Evolutionary conservation across 2,113 vertebrate species (phyloP), one percentile per base, ranked within the genome.

Genomic region (Laterallus jamaicensis): DNA sequence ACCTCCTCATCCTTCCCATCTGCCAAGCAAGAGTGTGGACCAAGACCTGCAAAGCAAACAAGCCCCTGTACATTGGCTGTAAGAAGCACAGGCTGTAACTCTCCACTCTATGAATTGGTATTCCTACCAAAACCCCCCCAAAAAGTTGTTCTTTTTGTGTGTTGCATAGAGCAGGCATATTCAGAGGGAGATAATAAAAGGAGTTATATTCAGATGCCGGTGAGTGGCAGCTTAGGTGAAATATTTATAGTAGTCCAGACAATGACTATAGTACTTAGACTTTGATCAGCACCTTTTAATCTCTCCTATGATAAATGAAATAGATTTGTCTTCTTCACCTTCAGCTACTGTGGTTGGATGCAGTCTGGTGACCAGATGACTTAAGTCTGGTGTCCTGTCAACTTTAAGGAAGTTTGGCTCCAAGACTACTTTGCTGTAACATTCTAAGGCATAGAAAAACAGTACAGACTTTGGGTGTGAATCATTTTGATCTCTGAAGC

Each of bases 291-390:
- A 92, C 62, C 79, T 96, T 91, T 95, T 90, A 95, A 94, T 93
- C 88, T 92, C 59, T 35, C 24, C 80, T 91, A 31, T 40, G 58
- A 92, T 79, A 95, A 79, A 91, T 86, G 68, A 32, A 68, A 93
- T 90, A 86, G 42, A 50, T 92, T 92, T 84, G 35, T 93, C 44
- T 15, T 79, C 85, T 80, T 86, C 28, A 35, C 91, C 76, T 86
- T 59, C 29, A 82, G 58, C 90, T 93, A 84, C 92, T 79, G 77
- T 66, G 84, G 66, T 50, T 93, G 55, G 56, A 90, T 90, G 68
- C 79, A 93, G 93, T 94, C 94, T 97, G 95, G 92, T 93, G 77
- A 88, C 83, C 95, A 97, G 92, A 96, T 96, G 93, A 92, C 56
- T 93, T 29, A 69, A 93, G 66, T 93, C 88, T 94, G 83, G 64